phyloP scores from a whole-genome alignment of 2,113 vertebrate species.

The Burhinus bistriatus region DNA sequence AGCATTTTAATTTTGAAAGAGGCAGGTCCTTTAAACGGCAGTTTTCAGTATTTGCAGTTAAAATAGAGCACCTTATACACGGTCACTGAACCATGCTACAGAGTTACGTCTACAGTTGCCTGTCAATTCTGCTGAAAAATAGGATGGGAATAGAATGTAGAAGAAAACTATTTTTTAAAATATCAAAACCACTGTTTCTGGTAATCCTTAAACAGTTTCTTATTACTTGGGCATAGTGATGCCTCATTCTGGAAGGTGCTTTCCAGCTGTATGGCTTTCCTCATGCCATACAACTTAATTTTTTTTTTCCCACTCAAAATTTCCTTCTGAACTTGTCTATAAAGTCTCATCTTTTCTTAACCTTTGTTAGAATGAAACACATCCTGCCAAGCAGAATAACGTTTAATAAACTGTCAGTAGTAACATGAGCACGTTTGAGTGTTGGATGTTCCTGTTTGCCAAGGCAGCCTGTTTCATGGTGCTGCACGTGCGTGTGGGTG shows the following conservation, averaged over 20 bases:
- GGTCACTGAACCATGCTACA: not conserved
- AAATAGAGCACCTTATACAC: not conserved
- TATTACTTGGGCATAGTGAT: not conserved
- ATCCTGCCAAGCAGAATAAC: not conserved
- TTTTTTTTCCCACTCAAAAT: not conserved
- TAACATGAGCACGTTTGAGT: fast-evolving
- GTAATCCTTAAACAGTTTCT: not conserved
- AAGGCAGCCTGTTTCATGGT: not conserved
- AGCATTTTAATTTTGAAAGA: not conserved
- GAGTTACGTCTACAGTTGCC: not conserved
- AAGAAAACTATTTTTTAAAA: not conserved
- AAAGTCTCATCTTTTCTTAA: not conserved
- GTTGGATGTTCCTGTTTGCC: not conserved
- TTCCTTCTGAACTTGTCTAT: not conserved
- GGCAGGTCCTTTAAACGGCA: not conserved
- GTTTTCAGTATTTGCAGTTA: not conserved
- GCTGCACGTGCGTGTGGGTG: fast-evolving
- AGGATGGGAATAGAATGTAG: not conserved
- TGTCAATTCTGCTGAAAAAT: not conserved
- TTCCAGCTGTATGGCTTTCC: not conserved
- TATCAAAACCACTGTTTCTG: not conserved
- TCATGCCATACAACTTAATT: not conserved
- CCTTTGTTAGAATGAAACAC: not conserved
- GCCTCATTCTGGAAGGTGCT: not conserved
- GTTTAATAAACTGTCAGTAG: not conserved